These are phyloP conservation scores for Limenitis camilla DNA, from an alignment of 2,888 invertebrate genomes.

Conservation along the genomic window DNA sequence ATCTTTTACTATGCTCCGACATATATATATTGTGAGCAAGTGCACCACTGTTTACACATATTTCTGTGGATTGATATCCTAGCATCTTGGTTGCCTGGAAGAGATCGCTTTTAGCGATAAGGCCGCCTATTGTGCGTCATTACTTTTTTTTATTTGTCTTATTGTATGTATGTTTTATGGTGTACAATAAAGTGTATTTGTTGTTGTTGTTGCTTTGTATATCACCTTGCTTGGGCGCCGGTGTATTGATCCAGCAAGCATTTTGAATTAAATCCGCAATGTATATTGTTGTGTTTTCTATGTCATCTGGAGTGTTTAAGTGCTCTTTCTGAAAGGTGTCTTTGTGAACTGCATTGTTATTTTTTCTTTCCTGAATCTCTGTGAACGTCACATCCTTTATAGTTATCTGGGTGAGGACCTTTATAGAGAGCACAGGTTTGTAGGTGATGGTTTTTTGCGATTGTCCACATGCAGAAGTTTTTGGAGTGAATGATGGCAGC, in stretches of 20 bases:
- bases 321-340: constrained; percentile 8
- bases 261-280: constrained; percentile 6
- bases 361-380: constrained; percentile 6
- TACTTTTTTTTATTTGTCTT: too few species aligned
- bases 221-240: not conserved
- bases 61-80: too few species aligned
- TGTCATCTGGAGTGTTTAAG: constrained; percentile 13
- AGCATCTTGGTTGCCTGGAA: too few species aligned
- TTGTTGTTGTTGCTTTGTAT: not conserved
- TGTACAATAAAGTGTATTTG: too few species aligned
- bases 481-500: constrained; percentile 28
- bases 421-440: constrained; percentile 16
- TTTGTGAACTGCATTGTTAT: too few species aligned
- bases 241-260: constrained; percentile 9
- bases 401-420: constrained; percentile 19
- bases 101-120: too few species aligned
- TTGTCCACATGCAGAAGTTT: constrained; percentile 24
- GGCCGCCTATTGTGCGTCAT: too few species aligned
- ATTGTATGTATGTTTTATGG: too few species aligned
- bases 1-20: too few species aligned
- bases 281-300: constrained; percentile 4
- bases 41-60: too few species aligned
- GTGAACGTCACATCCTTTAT: constrained; percentile 20
- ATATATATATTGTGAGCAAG: too few species aligned
- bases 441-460: constrained; percentile 24